A percentile compares a stretch with the other conserved stretches of the same genome.
Conservation (phyloP, 2,888 invertebrate species). For the Andrena flavipes region DNA sequence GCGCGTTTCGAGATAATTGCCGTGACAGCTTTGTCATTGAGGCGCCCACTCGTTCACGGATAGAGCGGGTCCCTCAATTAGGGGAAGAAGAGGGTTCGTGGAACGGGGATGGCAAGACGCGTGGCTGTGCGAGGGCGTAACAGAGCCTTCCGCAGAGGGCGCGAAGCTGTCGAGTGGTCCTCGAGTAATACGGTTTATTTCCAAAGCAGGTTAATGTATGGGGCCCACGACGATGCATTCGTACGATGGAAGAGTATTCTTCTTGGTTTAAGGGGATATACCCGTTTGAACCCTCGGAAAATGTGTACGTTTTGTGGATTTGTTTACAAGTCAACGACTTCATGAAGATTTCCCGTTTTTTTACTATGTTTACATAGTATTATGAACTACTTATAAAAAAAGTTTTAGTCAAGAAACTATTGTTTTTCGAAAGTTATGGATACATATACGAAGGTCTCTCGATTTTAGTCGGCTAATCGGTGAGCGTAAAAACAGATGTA, state of each 20-base stretch:
- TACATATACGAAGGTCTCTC: too few relatives aligned
- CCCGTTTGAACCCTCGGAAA: too few relatives aligned
- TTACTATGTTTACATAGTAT: too few relatives aligned
- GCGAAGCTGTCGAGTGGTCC: constrained; percentile 12
- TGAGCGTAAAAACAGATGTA: too few relatives aligned
- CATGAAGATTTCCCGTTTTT: too few relatives aligned
- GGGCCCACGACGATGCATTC: background rate
- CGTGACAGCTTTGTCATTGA: constrained; percentile 71
- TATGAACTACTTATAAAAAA: too few relatives aligned
- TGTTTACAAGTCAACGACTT: too few relatives aligned
- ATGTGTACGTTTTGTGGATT: too few relatives aligned
- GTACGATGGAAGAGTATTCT: background rate
- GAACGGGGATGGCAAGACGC: constrained; percentile 13
- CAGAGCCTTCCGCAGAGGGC: constrained; percentile 1
- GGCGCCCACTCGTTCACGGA: constrained; percentile 38
- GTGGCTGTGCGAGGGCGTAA: constrained; percentile 22
- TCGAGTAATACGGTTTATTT: constrained; percentile 2
- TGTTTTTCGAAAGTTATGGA: too few relatives aligned
- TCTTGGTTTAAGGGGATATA: background rate
- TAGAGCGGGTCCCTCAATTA: constrained; percentile 41
- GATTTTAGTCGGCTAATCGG: too few relatives aligned
- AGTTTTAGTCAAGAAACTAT: too few relatives aligned
- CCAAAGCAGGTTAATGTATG: constrained; percentile 13
- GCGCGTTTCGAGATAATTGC: constrained; percentile 76
- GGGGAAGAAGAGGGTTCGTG: background rate